These are phyloP conservation scores for Spheniscus mendiculus DNA, from an alignment of 2,113 vertebrate genomes.

Conservation along the genomic window DNA sequence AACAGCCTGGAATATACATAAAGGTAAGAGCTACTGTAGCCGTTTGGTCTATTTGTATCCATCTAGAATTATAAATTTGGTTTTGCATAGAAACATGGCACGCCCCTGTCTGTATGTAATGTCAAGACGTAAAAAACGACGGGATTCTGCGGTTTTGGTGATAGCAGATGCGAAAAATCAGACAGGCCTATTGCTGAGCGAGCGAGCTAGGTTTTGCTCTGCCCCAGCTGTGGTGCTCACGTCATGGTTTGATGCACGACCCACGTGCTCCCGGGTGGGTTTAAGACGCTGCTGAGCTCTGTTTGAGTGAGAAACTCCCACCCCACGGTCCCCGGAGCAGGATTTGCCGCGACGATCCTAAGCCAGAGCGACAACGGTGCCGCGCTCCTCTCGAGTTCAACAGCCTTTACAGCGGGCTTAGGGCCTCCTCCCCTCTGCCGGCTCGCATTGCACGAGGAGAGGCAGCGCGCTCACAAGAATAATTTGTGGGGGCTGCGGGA, in stretches of 20 bases:
- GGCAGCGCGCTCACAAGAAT: not conserved
- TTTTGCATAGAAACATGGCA: not conserved
- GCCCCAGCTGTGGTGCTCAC: not conserved
- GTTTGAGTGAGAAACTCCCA: not conserved
- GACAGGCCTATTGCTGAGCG: too few relatives aligned
- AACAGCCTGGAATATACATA: not conserved
- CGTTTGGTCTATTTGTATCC: not conserved
- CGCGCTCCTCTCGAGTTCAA: not conserved
- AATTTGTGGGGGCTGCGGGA: not conserved
- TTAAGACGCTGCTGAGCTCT: not conserved
- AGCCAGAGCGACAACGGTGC: not conserved
- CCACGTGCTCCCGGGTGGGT: not conserved
- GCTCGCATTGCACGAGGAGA: rapidly evolving
- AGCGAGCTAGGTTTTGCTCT: not conserved
- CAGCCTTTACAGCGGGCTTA: not conserved
- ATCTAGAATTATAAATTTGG: not conserved
- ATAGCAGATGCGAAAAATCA: not conserved
- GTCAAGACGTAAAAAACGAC: rapidly evolving
- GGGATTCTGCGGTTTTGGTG: not conserved
- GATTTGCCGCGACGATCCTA: not conserved
- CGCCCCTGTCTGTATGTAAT: rapidly evolving
- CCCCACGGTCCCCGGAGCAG: not conserved
- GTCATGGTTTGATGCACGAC: not conserved
- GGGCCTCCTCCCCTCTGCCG: not conserved
- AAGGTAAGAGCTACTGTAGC: not conserved